Conservation (phyloP, 2,888 invertebrate genomes). For the Clostera curtula region DNA sequence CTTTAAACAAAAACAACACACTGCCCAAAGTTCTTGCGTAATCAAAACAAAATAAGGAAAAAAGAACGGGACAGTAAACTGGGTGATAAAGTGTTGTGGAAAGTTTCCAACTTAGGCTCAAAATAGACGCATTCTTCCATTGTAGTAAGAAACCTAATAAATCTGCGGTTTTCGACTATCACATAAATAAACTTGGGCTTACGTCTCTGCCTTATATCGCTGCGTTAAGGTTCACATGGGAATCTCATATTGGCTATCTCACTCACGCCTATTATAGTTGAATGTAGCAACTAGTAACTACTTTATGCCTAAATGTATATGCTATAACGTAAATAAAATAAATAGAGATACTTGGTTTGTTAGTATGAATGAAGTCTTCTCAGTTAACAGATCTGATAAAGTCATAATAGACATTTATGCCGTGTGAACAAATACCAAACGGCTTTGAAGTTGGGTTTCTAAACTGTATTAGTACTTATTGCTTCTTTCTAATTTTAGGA, state of each 20-base stretch:
- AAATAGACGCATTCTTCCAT: constrained; percentile 40
- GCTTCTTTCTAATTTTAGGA: too few species aligned
- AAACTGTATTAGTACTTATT: too few species aligned
- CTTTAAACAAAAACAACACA: neutral
- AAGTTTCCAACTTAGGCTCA: constrained; percentile 28
- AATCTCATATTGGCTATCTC: constrained; percentile 30
- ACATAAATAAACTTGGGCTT: constrained; percentile 50
- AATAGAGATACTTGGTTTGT: too few species aligned
- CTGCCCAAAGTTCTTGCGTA: neutral
- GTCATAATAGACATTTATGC: too few species aligned
- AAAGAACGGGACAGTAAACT: constrained; percentile 19
- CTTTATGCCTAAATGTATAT: constrained; percentile 32
- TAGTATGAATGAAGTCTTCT: too few species aligned
- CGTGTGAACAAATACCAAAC: too few species aligned
- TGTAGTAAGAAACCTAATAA: constrained; percentile 56
- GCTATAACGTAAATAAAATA: too few species aligned
- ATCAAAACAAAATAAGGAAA: neutral
- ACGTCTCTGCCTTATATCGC: constrained; percentile 39
- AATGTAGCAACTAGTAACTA: constrained; percentile 36
- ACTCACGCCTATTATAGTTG: constrained; percentile 31
- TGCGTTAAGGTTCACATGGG: constrained; percentile 45
- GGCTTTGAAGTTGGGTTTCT: too few species aligned
- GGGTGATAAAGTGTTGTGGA: constrained; percentile 31
- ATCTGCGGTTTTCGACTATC: constrained; percentile 48
- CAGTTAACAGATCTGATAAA: too few species aligned